Evolutionary conservation across 2,797 vertebrate species (phyloP).

Genomic region (Peromyscus attwateri): DNA sequence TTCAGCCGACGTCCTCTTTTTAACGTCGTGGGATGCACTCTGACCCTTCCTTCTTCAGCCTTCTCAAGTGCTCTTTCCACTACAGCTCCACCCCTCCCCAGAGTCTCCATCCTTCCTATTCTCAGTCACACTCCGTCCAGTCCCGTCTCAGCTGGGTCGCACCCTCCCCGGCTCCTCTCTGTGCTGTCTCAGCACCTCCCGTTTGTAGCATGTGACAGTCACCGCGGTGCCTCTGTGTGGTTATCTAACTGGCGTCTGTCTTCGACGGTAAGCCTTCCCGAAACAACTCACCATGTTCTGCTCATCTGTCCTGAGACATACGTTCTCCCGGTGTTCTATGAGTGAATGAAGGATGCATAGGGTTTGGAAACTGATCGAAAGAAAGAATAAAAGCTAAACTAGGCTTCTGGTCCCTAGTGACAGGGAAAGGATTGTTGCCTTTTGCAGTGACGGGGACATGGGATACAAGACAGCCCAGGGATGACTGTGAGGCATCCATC

Average conservation of each 20-base stretch:
- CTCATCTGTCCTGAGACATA: not conserved
- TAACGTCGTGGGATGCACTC: fast-evolving
- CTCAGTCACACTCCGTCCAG: not conserved
- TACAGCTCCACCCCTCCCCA: not conserved
- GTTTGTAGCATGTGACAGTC: not conserved
- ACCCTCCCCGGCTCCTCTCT: not conserved
- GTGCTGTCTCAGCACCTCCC: not conserved
- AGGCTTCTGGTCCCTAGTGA: not conserved
- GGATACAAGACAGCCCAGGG: not conserved
- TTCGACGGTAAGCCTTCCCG: not conserved
- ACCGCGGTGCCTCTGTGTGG: not conserved
- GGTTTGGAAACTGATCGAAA: not conserved
- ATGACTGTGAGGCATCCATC: not conserved
- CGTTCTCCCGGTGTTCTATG: not conserved
- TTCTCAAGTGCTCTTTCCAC: not conserved
- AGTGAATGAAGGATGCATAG: not conserved
- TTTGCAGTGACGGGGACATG: not conserved
- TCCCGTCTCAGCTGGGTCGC: not conserved
- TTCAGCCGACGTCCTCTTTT: not conserved
- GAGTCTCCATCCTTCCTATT: not conserved
- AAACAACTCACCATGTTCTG: conserved; percentile 18
- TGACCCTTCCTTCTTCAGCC: not conserved
- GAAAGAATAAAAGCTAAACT: not conserved
- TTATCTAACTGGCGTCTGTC: not conserved
- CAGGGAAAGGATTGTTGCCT: not conserved